Percentiles rank a stretch among this genome's conserved stretches.
These are phyloP conservation scores for Orchesellides sinensis DNA, from an alignment of 2,888 invertebrate genomes.

Conservation along the genomic window DNA sequence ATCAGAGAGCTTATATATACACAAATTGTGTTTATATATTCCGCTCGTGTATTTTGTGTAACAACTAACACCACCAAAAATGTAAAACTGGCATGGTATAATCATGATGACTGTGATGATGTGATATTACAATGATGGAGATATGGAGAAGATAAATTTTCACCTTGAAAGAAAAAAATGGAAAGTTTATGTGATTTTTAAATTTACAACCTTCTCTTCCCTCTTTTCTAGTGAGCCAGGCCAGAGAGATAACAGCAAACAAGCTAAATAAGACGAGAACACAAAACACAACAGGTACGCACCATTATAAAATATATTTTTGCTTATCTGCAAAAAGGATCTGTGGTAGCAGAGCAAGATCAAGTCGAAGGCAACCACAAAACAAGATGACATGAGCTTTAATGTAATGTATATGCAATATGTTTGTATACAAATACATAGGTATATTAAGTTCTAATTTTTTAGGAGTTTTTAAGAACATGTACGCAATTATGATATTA, in stretches of 20 bases:
- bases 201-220: constrained; percentile 13
- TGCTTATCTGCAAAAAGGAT: neutral
- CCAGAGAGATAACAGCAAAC: neutral
- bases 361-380: neutral
- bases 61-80: constrained; percentile 26
- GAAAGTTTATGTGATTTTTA: constrained; percentile 38
- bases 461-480: too few relatives aligned
- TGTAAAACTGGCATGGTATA: constrained; percentile 36
- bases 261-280: neutral
- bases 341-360: neutral
- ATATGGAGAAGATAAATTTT: constrained; percentile 49
- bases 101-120: constrained; percentile 31
- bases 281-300: too few relatives aligned
- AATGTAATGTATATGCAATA: too few relatives aligned
- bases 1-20: neutral
- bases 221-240: constrained; percentile 4
- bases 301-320: too few relatives aligned
- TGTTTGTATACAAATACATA: too few relatives aligned
- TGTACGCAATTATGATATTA: too few relatives aligned
- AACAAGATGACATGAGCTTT: neutral
- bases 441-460: too few relatives aligned
- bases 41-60: neutral
- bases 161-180: constrained; percentile 51
- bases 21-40: neutral
- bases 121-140: constrained; percentile 16